Evolutionary conservation across 2,113 vertebrate species (phyloP).

Genomic region (Chionodraco myersi): DNA sequence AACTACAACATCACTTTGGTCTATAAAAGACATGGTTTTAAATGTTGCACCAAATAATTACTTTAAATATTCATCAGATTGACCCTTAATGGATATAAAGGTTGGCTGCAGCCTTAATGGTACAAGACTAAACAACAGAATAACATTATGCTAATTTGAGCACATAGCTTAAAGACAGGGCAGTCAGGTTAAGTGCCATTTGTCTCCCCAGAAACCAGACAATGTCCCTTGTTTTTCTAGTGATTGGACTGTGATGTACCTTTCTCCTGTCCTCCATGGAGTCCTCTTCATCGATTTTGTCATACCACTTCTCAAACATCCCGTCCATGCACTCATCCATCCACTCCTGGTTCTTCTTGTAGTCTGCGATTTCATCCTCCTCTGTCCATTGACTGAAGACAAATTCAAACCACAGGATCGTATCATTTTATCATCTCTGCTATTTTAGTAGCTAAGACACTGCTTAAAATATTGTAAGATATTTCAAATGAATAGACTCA

Average conservation of each 20-base stretch:
- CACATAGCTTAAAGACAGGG: background rate
- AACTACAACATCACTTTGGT: no score
- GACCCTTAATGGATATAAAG: no score
- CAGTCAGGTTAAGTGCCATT: background rate
- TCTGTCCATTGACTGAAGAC: conserved; percentile 93
- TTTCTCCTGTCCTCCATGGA: conserved; percentile 92
- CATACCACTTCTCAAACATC: conserved; percentile 97
- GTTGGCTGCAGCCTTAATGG: no score
- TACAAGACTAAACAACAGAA: no score
- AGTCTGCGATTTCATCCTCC: conserved; percentile 96
- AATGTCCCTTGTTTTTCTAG: background rate
- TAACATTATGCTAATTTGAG: background rate
- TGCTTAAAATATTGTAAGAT: background rate
- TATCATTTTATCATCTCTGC: background rate
- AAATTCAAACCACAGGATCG: conserved; percentile 17
- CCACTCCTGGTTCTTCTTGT: conserved; percentile 96
- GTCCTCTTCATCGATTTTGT: conserved; percentile 94
- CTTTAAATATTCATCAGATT: no score
- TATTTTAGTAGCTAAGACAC: background rate
- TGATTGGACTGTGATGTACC: conserved; percentile 76
- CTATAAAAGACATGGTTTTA: no score
- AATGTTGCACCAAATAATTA: no score
- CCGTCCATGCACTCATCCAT: conserved; percentile 98
- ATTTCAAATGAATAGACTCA: no score
- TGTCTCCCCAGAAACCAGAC: background rate